phyloP scores from a whole-genome alignment of 2,797 vertebrate species.

The Spondyliosoma cantharus region DNA sequence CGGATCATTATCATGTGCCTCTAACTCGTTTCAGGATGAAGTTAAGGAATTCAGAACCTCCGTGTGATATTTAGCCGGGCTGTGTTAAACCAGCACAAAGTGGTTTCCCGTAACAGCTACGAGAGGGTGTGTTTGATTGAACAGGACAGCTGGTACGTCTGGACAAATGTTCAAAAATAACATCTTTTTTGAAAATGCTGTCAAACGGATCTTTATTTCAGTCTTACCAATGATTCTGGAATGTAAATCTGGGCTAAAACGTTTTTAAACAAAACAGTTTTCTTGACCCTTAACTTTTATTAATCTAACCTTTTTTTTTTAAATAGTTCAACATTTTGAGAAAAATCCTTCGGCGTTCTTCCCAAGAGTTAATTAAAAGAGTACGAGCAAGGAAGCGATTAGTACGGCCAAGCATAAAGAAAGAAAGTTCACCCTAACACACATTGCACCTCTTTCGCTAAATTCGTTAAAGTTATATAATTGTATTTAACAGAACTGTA shows the following conservation, averaged over 20 bases:
- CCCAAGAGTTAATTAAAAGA: no score
- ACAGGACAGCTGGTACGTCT: neutral
- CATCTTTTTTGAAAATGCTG: neutral
- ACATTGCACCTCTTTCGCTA: neutral
- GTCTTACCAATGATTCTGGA: neutral
- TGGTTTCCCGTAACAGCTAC: conserved; percentile 54
- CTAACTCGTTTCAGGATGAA: conserved; percentile 61
- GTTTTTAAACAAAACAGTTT: no score
- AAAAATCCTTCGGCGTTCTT: no score
- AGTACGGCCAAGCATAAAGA: neutral
- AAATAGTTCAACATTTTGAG: no score
- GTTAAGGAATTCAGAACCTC: conserved; percentile 65
- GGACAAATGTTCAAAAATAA: neutral
- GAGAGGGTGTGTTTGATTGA: conserved; percentile 36
- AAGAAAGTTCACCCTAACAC: no score
- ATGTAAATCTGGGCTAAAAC: neutral
- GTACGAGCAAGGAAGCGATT: neutral
- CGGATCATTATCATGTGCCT: conserved; percentile 65
- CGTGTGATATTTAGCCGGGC: conserved; percentile 65
- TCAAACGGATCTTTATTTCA: neutral
- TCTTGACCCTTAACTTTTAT: no score
- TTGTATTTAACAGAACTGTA: no score
- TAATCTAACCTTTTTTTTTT: no score
- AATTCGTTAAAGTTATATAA: no score
- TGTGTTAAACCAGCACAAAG: conserved; percentile 65